Conservation (phyloP, 2,888 invertebrate genomes). For the Andrena trimmerana region DNA sequence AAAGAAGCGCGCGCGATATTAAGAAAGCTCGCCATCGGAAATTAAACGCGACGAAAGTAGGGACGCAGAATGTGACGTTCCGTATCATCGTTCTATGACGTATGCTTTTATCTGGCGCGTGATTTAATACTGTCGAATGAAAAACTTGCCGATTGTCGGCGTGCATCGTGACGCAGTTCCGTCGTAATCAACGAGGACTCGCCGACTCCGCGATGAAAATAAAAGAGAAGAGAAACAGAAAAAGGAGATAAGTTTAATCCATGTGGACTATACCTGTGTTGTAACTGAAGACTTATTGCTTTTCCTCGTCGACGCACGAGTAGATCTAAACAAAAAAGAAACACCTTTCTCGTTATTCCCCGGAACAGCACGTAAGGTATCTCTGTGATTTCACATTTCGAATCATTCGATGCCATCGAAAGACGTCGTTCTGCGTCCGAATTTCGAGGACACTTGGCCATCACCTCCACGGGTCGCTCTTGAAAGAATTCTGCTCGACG, state of each 20-base stretch:
- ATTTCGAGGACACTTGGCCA: slow-evolving; percentile 34
- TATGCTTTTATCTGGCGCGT: slow-evolving; percentile 12
- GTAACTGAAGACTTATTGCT: slow-evolving; percentile 16
- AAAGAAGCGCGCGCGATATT: slow-evolving; percentile 53
- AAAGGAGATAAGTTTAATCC: neutral
- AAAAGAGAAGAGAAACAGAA: neutral
- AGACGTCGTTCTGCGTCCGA: slow-evolving; percentile 62
- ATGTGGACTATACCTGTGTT: neutral
- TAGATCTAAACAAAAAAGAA: neutral
- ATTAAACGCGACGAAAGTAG: slow-evolving; percentile 18
- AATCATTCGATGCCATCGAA: slow-evolving; percentile 14
- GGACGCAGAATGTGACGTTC: slow-evolving; percentile 57
- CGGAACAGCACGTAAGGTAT: slow-evolving; percentile 22
- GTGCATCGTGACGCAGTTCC: no score
- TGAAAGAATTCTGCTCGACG: slow-evolving; percentile 23
- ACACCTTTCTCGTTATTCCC: neutral
- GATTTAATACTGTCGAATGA: slow-evolving; percentile 51
- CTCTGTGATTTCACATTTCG: slow-evolving; percentile 51
- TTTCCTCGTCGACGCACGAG: neutral
- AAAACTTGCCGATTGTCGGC: slow-evolving; percentile 1
- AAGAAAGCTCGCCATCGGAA: slow-evolving; percentile 12
- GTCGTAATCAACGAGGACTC: slow-evolving; percentile 5
- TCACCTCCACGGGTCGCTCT: neutral
- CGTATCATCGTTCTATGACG: neutral
- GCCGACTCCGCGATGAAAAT: neutral